Evolutionary conservation across 2,113 vertebrate species (phyloP), one percentile per base, ranked within the genome.

Genomic region (Euleptes europaea): DNA sequence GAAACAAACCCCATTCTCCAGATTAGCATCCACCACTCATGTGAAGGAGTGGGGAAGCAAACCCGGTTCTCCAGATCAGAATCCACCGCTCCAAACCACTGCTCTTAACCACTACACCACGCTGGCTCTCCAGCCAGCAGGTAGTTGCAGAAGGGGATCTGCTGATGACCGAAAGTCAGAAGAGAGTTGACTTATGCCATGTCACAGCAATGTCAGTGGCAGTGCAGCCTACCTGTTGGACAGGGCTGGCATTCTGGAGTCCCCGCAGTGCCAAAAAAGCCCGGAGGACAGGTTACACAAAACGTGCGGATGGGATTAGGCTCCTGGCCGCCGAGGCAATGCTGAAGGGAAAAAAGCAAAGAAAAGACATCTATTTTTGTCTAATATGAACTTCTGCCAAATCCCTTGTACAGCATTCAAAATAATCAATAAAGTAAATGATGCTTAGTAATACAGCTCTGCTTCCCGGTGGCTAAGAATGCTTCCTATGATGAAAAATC

Each of bases 301-400:
- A 40, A 82, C 1, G 93, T 95, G 80, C 86, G 92, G 83, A 92
- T 85, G 0, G 77, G 65, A 47, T 94, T 83, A 2, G 97, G 96
- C 88, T 98, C 96, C 86, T 95, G 90, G 33, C 97, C 95, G n/a
- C 94, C 92, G 0, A 74, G 86, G 83, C 96, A 97, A 2, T 23
- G 95, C 94, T 95, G 67, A 28, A 73, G 40, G 74, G 70, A 90
- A 84, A 73, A 90, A 5, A 80, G 11, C 67, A 9, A 28, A 82
- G 4, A 9, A 51, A 28, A 23, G 35, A 49, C 13, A 49, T 1
- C 14, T 26, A 1, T 38, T 38, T 70, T 70, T 70, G 69, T 38
- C 44, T 47, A 49, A 74, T n/a, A 12, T 15, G 11, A 19, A 31
- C 73, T 31, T 75, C n/a, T 47, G 21, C 47, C 49, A 51, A 15